These are phyloP conservation scores for Apodemia mormo DNA, from an alignment of 2,888 invertebrate genomes.

Conservation along the genomic window DNA sequence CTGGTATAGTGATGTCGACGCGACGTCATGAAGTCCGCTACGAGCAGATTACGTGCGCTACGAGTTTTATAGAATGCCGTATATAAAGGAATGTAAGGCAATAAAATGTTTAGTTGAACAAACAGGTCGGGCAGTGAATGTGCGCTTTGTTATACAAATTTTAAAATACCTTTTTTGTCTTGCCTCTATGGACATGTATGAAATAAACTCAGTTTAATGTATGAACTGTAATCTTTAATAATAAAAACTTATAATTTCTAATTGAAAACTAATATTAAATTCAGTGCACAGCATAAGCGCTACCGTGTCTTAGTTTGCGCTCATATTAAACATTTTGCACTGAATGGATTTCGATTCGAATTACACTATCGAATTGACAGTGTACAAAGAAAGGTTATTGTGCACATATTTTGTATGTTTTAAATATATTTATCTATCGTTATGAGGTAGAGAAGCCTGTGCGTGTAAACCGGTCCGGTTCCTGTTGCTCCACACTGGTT, in stretches of 20 bases:
- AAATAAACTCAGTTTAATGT: slow-evolving; percentile 19
- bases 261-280: neutral
- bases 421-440: slow-evolving; percentile 14
- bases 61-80: neutral
- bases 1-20: neutral
- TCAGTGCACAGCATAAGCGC: neutral
- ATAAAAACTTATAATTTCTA: neutral
- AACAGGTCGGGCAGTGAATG: slow-evolving; percentile 14
- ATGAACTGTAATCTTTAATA: slow-evolving; percentile 5
- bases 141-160: slow-evolving; percentile 15
- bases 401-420: slow-evolving; percentile 8
- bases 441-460: neutral
- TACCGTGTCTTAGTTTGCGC: slow-evolving; percentile 8
- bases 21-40: slow-evolving; percentile 2
- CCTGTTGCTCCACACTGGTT: neutral
- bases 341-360: slow-evolving; percentile 13
- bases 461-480: neutral
- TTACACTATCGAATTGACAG: slow-evolving; percentile 12
- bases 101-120: neutral
- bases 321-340: neutral
- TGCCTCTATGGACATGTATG: slow-evolving; percentile 7
- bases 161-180: slow-evolving; percentile 17
- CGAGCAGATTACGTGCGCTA: slow-evolving; percentile 7
- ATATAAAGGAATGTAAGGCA: neutral
- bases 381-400: slow-evolving; percentile 17